These are phyloP conservation scores for Stenichneumon culpator DNA, from an alignment of 2,888 invertebrate genomes.

Conservation along the genomic window DNA sequence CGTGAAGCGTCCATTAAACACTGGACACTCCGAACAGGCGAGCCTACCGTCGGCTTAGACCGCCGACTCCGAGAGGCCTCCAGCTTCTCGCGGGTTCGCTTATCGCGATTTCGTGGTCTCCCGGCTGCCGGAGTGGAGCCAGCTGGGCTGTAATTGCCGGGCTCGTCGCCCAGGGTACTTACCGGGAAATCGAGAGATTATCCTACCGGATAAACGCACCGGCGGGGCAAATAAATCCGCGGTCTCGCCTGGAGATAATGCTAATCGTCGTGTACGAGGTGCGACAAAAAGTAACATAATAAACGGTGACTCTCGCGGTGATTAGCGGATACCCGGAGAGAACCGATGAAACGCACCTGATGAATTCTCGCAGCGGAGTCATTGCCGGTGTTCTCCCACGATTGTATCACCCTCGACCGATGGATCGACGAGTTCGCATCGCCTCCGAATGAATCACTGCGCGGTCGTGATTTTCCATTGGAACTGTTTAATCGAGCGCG, in stretches of 20 bases:
- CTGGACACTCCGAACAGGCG: slow-evolving; percentile 2
- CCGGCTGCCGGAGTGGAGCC: not conserved
- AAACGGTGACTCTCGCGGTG: not conserved
- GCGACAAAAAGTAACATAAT: slow-evolving; percentile 3
- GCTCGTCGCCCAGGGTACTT: slow-evolving; percentile 28
- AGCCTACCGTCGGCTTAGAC: not conserved
- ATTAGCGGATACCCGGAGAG: not conserved
- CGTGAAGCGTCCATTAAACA: slow-evolving; percentile 16
- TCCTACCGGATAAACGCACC: slow-evolving; percentile 9
- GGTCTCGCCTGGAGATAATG: not conserved
- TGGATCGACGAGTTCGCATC: slow-evolving; percentile 1
- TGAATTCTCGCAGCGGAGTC: slow-evolving; percentile 4
- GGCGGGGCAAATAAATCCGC: not conserved
- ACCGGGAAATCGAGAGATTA: slow-evolving; percentile 12
- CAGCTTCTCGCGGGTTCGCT: not conserved
- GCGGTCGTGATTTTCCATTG: slow-evolving; percentile 9
- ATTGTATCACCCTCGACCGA: not conserved
- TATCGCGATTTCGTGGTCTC: slow-evolving; percentile 43
- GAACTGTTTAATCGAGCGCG: slow-evolving; percentile 28
- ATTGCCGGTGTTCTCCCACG: slow-evolving; percentile 21
- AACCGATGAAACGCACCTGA: not conserved
- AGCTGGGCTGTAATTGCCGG: slow-evolving; percentile 32
- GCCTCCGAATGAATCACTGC: not conserved
- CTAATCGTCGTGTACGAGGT: not conserved
- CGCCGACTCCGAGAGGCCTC: not conserved